phyloP scores from a whole-genome alignment of 2,888 invertebrate species.

The Achlya flavicornis region DNA sequence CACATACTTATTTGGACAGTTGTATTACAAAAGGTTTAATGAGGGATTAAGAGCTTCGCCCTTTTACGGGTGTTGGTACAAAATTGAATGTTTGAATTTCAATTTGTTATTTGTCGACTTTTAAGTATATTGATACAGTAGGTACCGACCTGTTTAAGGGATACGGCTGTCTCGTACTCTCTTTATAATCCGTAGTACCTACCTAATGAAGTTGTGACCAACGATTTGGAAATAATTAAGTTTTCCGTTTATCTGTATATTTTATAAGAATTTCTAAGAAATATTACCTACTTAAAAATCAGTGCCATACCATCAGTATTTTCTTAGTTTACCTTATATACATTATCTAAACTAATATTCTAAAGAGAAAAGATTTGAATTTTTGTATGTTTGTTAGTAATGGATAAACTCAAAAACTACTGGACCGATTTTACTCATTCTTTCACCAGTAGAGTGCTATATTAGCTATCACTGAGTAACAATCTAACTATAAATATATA shows the following conservation, averaged over 20 bases:
- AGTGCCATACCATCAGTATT: too few relatives aligned
- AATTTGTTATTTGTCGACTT: slow-evolving; percentile 19
- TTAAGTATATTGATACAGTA: slow-evolving; percentile 9
- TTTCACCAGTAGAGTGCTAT: too few relatives aligned
- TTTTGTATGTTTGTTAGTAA: too few relatives aligned
- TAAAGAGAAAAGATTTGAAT: too few relatives aligned
- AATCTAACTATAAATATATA: too few relatives aligned
- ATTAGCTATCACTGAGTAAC: too few relatives aligned
- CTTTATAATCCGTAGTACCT: not conserved
- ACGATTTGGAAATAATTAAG: not conserved
- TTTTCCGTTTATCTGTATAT: not conserved
- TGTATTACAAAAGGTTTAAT: slow-evolving; percentile 22
- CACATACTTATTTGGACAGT: slow-evolving; percentile 12
- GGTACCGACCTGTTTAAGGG: not conserved
- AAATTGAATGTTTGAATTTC: slow-evolving; percentile 12
- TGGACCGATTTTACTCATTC: too few relatives aligned
- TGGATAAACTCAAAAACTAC: too few relatives aligned
- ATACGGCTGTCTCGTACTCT: not conserved
- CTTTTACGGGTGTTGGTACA: slow-evolving; percentile 16
- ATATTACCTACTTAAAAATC: too few relatives aligned
- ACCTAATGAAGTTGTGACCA: not conserved
- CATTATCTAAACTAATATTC: too few relatives aligned
- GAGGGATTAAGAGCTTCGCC: slow-evolving; percentile 28
- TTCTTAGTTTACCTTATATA: too few relatives aligned
- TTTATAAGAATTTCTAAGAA: too few relatives aligned